Evolutionary conservation across 2,797 vertebrate genomes (phyloP).

Genomic region (Cygnus olor): DNA sequence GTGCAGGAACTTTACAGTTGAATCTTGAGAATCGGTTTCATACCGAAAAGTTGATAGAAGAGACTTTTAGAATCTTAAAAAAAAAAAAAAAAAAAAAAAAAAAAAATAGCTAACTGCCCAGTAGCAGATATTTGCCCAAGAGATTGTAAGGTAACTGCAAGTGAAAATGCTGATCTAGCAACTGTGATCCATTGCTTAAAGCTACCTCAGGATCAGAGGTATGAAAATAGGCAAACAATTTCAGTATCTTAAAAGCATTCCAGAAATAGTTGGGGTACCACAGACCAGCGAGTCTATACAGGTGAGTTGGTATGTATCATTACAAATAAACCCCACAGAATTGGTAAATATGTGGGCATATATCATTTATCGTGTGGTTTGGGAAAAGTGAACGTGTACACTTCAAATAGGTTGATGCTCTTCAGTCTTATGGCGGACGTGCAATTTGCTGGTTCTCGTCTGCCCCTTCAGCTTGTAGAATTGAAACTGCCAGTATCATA

Average conservation of each 20-base stretch:
- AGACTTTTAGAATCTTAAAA: not conserved
- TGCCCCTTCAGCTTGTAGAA: not conserved
- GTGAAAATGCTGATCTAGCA: not conserved
- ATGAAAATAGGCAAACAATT: not conserved
- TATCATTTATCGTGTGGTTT: not conserved
- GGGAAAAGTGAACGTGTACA: not conserved
- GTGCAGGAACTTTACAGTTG: not conserved
- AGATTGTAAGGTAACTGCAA: not conserved
- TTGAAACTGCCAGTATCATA: not conserved
- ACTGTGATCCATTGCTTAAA: not conserved
- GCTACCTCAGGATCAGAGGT: not conserved
- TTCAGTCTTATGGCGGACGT: not conserved
- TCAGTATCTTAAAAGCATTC: constrained; percentile 22
- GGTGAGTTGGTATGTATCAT: not conserved
- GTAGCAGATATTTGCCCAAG: not conserved
- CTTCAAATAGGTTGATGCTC: not conserved
- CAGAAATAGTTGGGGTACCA: constrained; percentile 1
- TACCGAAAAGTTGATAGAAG: not conserved
- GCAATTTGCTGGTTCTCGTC: not conserved
- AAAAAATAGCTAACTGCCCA: not conserved
- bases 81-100: not conserved
- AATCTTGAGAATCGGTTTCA: not conserved
- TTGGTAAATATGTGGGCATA: not conserved
- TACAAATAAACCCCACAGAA: not conserved
- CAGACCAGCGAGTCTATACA: not conserved